A percentile compares a stretch with the other conserved stretches of the same genome.
phyloP scores from a whole-genome alignment of 2,797 vertebrate genomes.

The Sebastes elongatus region DNA sequence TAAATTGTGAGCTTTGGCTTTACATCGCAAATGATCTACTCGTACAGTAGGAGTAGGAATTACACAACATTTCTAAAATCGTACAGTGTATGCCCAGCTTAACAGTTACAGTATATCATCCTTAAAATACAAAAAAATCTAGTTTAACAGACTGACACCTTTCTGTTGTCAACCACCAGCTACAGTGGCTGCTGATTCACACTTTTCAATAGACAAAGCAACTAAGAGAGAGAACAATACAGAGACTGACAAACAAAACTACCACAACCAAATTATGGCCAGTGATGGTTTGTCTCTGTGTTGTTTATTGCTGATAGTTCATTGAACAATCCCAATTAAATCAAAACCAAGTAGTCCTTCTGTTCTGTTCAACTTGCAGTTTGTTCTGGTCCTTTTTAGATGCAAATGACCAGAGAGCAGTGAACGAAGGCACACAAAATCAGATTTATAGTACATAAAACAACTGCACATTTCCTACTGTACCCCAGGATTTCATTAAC shows the following conservation, averaged over 20 bases:
- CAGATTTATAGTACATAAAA: not conserved
- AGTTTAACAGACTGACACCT: not conserved
- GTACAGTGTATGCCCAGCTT: too few species aligned
- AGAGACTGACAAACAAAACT: not conserved
- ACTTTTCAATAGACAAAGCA: not conserved
- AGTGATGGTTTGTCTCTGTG: not conserved
- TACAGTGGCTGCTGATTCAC: conserved; percentile 4
- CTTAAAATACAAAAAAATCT: not conserved
- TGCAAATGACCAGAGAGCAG: too few species aligned
- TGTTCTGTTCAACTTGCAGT: not conserved
- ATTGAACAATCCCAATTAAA: not conserved
- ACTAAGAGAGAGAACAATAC: not conserved
- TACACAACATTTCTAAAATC: too few species aligned
- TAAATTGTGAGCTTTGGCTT: too few species aligned
- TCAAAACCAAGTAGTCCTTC: not conserved
- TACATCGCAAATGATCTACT: too few species aligned
- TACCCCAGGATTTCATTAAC: not conserved
- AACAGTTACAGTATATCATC: not conserved
- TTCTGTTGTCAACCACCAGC: not conserved
- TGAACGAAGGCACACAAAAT: not conserved
- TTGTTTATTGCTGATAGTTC: not conserved
- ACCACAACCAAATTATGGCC: not conserved
- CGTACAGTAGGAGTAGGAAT: too few species aligned
- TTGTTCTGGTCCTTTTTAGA: not conserved
- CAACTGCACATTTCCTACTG: not conserved